phyloP scores from a whole-genome alignment of 2,797 vertebrate species.

The Oophaga sylvatica region DNA sequence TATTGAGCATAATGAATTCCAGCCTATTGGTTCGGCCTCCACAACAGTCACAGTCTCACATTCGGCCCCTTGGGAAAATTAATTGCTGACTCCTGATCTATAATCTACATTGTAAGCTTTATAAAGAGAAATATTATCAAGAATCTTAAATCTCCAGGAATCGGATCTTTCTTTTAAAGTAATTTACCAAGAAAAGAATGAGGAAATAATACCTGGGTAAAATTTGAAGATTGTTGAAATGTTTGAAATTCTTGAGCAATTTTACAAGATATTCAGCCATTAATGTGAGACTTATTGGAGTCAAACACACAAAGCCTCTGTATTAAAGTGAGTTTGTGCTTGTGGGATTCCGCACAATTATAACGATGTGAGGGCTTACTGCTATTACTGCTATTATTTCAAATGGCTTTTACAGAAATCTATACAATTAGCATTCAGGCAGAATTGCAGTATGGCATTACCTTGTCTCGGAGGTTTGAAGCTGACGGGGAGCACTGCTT shows the following conservation, averaged over 20 bases:
- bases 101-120: background rate
- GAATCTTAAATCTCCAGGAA: slow-evolving; percentile 1
- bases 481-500: slow-evolving; percentile 23
- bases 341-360: slow-evolving; percentile 37
- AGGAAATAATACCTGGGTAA: background rate
- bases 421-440: slow-evolving; percentile 31
- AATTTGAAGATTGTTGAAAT: background rate
- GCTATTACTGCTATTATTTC: slow-evolving; percentile 46
- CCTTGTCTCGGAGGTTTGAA: slow-evolving; percentile 13
- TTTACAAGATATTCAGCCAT: slow-evolving; percentile 23
- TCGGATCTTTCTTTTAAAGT: background rate
- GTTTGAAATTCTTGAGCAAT: slow-evolving; percentile 21
- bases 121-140: background rate
- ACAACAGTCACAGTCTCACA: too few species aligned
- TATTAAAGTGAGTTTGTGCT: slow-evolving; percentile 4
- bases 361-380: slow-evolving; percentile 4
- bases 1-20: too few species aligned
- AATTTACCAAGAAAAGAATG: background rate
- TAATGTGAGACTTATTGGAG: slow-evolving; percentile 9
- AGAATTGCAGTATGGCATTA: slow-evolving; percentile 32
- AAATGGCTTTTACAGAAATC: slow-evolving; percentile 35
- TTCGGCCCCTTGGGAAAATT: too few species aligned
- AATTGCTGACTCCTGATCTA: background rate
- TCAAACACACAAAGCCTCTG: slow-evolving; percentile 27
- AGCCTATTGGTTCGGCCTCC: too few species aligned